A percentile compares a stretch with the other conserved stretches of the same genome.
These are phyloP conservation scores for Phylloscopus trochiloides DNA, from an alignment of 2,113 vertebrate species.

Conservation along the genomic window DNA sequence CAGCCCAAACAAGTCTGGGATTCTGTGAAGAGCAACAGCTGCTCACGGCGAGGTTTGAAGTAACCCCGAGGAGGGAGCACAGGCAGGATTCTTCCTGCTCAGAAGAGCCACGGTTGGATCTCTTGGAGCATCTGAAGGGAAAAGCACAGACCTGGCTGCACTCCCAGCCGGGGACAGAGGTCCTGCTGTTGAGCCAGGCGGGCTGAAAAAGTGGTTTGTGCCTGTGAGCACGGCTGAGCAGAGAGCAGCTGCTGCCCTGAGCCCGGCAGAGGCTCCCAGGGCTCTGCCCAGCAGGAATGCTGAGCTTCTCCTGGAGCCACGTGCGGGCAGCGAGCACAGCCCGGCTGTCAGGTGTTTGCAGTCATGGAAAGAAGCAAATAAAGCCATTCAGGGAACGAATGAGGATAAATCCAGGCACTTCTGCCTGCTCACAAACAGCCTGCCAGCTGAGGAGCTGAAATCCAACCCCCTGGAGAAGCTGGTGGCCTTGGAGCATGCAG, in stretches of 20 bases:
- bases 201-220: not conserved
- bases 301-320: not conserved
- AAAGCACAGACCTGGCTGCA: not conserved
- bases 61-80: not conserved
- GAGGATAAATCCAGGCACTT: not conserved
- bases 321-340: not conserved
- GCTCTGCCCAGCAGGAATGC: not conserved
- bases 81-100: not conserved
- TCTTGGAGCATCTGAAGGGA: not conserved
- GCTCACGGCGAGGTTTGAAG: not conserved
- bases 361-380: not conserved
- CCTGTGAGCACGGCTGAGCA: not conserved
- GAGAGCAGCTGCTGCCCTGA: not conserved
- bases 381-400: not conserved
- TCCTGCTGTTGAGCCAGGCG: not conserved
- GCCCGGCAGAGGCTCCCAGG: not conserved
- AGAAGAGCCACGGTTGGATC: fast-evolving
- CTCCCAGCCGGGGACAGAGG: not conserved
- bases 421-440: not conserved
- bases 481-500: not conserved
- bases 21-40: not conserved
- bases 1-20: not conserved
- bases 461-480: not conserved
- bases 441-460: not conserved
- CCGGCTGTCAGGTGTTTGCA: not conserved